Evolutionary conservation across 2,888 invertebrate genomes (phyloP).

Genomic region (Lasioglossum vierecki): DNA sequence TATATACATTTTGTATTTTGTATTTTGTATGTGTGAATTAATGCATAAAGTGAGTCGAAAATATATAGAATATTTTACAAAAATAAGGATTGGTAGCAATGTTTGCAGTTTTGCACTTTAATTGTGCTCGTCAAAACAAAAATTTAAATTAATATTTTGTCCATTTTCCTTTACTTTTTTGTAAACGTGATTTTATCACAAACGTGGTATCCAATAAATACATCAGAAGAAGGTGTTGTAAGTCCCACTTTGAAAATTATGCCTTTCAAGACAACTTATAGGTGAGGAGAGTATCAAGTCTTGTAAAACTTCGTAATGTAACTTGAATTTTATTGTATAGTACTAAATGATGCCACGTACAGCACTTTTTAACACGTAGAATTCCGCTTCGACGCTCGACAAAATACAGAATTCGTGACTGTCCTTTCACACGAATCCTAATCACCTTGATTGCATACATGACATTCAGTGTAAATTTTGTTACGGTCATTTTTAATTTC

Average conservation of each 20-base stretch:
- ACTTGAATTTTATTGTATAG: slow-evolving; percentile 60
- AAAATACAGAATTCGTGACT: not conserved
- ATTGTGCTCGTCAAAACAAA: no score
- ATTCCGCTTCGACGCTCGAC: not conserved
- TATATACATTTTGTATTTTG: no score
- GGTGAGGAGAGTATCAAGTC: no score
- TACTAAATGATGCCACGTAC: slow-evolving; percentile 57
- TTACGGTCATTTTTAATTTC: not conserved
- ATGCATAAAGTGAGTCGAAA: no score
- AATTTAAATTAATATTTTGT: no score
- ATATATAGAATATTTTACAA: no score
- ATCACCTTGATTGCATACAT: slow-evolving; percentile 4
- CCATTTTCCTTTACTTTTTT: no score
- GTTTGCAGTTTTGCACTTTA: no score
- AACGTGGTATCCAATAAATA: no score
- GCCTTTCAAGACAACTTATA: not conserved
- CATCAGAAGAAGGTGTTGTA: not conserved
- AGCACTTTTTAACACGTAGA: not conserved
- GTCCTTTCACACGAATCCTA: slow-evolving; percentile 10
- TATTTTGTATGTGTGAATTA: no score
- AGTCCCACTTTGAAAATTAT: not conserved
- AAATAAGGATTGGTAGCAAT: no score
- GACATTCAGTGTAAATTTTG: not conserved
- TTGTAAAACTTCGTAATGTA: not conserved
- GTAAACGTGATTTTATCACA: no score